Base-by-base conservation (phyloP, 2,888 invertebrate genomes). In the Oligia fasciuncula region DNA sequence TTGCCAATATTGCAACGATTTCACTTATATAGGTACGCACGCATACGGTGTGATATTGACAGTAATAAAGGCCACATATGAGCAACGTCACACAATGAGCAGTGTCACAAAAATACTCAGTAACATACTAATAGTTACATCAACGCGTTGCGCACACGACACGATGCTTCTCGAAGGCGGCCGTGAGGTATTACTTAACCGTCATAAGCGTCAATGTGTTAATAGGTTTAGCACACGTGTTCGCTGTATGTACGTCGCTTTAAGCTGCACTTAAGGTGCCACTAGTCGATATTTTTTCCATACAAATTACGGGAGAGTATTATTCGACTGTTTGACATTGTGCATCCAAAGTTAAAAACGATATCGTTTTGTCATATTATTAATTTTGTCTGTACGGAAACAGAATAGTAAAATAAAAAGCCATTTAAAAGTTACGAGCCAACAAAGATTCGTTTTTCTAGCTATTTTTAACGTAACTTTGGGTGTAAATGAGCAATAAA, bases 181-280 rank as follows among this genome's bases (percentile, higher is more conserved):
- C 84, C 90, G 89, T 90, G 91, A 90, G 89, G 88, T 88, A 87
- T 90, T 89, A 90, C 88, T 91, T 89, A 90, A 90, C 87, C 75
- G 85, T 86, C 85, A 76, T 87, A 87, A 87, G 84, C 84, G 79
- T 76, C 83, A 83, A 84, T 77, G 84, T 84, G 90, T 85, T 90
- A 90, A 90, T 81, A 83, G 57, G 80, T 82, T 85, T 71, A 74
- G 73, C 83, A 88, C 78, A 84, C 82, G 77, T 81, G 73, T 76
- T 72, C 9, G 67, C 19, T 75, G 35, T 65, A 29, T 14, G 43
- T 66, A 54, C 43, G 23, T 29, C 49, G 51, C 23, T 62, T 23
- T 60, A 72, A 76, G 35, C 46, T 62, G 40, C 11, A 46, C 2
- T 46, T 40, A 40, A 40, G 40, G 40, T 40, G 40, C 40, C 40